Conservation (phyloP, 2,797 vertebrate species). For the Chanos chanos region DNA sequence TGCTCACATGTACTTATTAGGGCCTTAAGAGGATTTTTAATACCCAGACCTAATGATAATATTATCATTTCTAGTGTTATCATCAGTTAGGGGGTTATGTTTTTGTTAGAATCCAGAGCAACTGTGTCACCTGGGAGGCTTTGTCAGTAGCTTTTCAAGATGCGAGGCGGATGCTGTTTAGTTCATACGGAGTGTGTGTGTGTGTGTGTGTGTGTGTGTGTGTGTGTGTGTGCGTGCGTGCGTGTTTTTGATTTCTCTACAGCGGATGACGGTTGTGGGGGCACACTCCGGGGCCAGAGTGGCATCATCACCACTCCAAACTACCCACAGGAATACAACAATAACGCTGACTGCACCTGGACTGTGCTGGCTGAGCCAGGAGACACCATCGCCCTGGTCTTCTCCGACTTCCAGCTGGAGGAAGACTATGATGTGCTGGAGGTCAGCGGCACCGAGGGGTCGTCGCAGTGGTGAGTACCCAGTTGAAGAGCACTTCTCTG, state of each 20-base stretch:
- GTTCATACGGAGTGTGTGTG: not conserved
- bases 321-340: conserved; percentile 92
- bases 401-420: conserved; percentile 95
- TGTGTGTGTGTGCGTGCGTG: conserved; percentile 23
- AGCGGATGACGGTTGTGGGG: conserved; percentile 95
- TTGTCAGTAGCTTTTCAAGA: no score
- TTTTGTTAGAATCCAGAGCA: no score
- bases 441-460: conserved; percentile 93
- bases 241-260: conserved; percentile 39
- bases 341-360: conserved; percentile 98
- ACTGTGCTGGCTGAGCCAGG: conserved; percentile 95
- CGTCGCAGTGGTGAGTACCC: conserved; percentile 90
- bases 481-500: conserved; percentile 2
- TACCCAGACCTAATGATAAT: no score
- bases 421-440: conserved; percentile 95
- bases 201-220: conserved; percentile 14
- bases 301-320: conserved; percentile 94
- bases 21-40: no score
- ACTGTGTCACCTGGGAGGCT: no score
- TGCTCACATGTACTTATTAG: no score
- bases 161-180: no score
- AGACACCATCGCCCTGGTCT: conserved; percentile 96
- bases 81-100: no score
- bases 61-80: no score
- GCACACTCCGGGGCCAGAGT: conserved; percentile 92